Evolutionary conservation across 1,140 invertebrate species (phyloP).

Genomic region (Panagrolaimus sp.): DNA sequence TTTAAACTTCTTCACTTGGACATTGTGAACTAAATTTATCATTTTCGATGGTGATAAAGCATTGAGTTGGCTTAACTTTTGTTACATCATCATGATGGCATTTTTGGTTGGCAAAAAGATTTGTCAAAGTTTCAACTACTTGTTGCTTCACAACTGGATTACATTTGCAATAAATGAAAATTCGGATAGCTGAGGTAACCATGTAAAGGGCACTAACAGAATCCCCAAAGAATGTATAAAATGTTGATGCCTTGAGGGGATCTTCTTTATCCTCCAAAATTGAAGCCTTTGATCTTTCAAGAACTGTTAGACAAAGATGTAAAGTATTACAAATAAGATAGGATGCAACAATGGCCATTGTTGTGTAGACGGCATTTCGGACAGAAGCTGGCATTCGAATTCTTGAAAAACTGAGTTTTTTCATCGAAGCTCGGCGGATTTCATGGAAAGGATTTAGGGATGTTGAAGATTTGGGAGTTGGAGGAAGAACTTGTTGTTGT

Average conservation of each 20-base stretch:
- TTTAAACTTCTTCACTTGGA: no score
- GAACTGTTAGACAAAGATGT: conserved; percentile 42
- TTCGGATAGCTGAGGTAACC: conserved; percentile 44
- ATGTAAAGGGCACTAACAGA: conserved; percentile 47
- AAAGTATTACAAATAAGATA: conserved; percentile 46
- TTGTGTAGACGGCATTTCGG: conserved; percentile 43
- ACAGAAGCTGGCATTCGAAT: conserved; percentile 30
- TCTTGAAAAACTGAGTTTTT: conserved; percentile 7
- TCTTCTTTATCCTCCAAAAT: conserved; percentile 38
- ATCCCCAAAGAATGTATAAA: conserved; percentile 48
- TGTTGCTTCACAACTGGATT: conserved; percentile 33
- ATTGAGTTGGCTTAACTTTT: no score
- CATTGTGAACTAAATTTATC: no score
- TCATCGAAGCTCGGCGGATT: conserved; percentile 6
- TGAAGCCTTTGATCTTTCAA: conserved; percentile 38
- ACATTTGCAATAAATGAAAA: conserved; percentile 49
- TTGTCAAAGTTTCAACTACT: background rate
- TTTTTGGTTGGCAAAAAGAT: no score
- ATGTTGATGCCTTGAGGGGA: conserved; percentile 38
- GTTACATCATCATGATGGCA: no score
- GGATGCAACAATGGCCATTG: conserved; percentile 45
- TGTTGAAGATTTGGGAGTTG: background rate
- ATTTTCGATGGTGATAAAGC: no score
- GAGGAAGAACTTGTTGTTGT: background rate
- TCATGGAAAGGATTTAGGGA: background rate